Evolutionary conservation across 2,113 vertebrate genomes (phyloP).

Genomic region (Hippocampus mohnikei): DNA sequence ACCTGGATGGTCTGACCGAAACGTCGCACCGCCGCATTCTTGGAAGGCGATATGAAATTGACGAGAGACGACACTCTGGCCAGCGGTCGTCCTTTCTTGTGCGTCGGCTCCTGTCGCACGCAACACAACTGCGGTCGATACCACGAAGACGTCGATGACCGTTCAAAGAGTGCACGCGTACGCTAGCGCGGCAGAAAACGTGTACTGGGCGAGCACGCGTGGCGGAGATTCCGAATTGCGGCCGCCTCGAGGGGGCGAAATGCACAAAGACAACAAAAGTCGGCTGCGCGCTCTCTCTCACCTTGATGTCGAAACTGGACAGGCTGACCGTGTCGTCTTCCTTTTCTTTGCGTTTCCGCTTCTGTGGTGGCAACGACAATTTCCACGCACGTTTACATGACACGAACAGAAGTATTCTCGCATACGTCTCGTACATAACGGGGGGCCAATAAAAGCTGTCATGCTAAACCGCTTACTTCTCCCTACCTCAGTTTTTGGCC

Average conservation of each 20-base stretch:
- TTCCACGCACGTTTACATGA: neutral
- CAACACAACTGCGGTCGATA: neutral
- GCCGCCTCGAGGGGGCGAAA: neutral
- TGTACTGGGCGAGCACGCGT: no score
- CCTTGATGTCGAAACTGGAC: slow-evolving; percentile 68
- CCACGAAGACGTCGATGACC: no score
- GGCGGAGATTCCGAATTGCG: slow-evolving; percentile 2
- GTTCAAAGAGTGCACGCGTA: neutral
- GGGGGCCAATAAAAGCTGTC: no score
- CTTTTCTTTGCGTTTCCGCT: slow-evolving; percentile 68
- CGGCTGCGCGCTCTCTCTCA: slow-evolving; percentile 26
- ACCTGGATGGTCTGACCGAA: slow-evolving; percentile 98
- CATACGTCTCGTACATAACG: no score
- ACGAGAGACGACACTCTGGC: slow-evolving; percentile 92
- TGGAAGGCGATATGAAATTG: slow-evolving; percentile 94
- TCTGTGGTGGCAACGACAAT: slow-evolving; percentile 35
- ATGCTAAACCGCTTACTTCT: no score
- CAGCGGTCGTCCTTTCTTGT: slow-evolving; percentile 87
- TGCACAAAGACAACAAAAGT: neutral
- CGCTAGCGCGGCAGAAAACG: neutral
- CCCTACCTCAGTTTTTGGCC: no score
- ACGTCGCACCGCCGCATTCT: slow-evolving; percentile 91
- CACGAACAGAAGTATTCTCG: neutral
- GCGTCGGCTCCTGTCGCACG: slow-evolving; percentile 85
- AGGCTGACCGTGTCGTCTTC: slow-evolving; percentile 68